Evolutionary conservation across 2,113 vertebrate genomes (phyloP).

Genomic region (Noctilio leporinus): DNA sequence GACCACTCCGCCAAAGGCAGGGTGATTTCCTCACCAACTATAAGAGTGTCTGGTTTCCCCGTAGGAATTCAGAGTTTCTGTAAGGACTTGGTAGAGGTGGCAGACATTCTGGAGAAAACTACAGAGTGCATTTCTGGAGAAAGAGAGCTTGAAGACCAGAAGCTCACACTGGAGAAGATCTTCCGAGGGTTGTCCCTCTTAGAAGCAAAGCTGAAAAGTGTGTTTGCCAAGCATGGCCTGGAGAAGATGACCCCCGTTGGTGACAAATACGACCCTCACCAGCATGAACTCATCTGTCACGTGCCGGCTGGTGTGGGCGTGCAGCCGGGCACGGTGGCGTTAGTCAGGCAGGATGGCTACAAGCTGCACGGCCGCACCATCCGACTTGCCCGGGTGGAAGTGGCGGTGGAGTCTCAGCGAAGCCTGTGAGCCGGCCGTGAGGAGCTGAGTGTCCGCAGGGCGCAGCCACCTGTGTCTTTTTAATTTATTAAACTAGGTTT

Average conservation of each 20-base stretch:
- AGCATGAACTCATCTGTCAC: conserved; percentile 88
- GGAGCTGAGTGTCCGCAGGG: not conserved
- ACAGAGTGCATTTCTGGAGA: conserved; percentile 68
- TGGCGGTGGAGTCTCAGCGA: conserved; percentile 85
- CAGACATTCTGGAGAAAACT: conserved; percentile 86
- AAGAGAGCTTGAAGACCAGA: conserved; percentile 69
- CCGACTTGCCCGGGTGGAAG: conserved; percentile 85
- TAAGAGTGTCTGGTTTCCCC: not conserved
- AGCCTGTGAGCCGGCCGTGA: conserved; percentile 2
- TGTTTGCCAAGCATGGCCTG: conserved; percentile 89
- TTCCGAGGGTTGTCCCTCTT: conserved; percentile 78
- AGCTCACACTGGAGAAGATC: conserved; percentile 77
- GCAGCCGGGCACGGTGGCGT: conserved; percentile 83
- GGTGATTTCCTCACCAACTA: not conserved
- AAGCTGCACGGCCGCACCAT: conserved; percentile 89
- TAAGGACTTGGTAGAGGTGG: conserved; percentile 88
- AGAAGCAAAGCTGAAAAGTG: conserved; percentile 83
- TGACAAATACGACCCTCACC: conserved; percentile 85
- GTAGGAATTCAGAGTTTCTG: conserved; percentile 90
- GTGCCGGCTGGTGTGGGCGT: conserved; percentile 80
- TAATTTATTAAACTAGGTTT: conserved; percentile 82
- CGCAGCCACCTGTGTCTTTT: conserved; percentile 58
- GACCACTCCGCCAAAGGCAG: not conserved
- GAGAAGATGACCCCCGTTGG: conserved; percentile 87
- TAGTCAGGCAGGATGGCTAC: conserved; percentile 87